Conservation (phyloP, 2,113 vertebrate genomes). For the Sisor rabdophorus region DNA sequence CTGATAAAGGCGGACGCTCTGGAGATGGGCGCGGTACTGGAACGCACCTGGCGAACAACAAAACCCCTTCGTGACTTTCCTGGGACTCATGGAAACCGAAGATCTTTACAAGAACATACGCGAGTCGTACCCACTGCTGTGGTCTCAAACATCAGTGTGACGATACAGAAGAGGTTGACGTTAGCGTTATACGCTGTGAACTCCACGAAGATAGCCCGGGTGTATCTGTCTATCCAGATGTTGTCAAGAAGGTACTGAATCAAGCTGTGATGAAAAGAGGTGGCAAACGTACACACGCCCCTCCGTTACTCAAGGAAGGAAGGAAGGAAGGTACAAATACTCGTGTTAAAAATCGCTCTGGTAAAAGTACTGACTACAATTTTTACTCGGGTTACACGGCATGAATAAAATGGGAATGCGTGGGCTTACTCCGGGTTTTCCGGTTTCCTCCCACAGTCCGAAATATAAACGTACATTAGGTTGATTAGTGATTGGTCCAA, state of each 20-base stretch:
- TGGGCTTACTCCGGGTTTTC: no score
- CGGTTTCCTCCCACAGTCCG: no score
- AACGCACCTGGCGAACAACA: conserved; percentile 74
- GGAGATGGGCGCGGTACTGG: conserved; percentile 74
- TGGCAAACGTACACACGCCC: no score
- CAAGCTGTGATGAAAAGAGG: conserved; percentile 63
- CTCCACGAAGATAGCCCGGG: conserved; percentile 86
- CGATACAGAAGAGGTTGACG: conserved; percentile 88
- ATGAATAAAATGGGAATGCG: no score
- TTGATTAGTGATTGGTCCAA: no score
- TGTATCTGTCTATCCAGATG: conserved; percentile 84
- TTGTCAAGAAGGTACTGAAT: conserved; percentile 83
- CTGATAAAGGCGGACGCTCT: conserved; percentile 84
- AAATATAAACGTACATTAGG: no score
- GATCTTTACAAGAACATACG: neutral
- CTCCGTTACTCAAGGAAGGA: no score
- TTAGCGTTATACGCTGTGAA: conserved; percentile 96
- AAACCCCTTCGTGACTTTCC: neutral
- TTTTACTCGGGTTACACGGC: no score
- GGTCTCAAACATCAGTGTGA: conserved; percentile 84
- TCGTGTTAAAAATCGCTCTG: no score
- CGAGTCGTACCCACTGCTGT: conserved; percentile 75
- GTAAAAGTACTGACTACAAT: no score
- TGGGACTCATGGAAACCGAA: neutral
- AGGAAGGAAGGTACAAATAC: no score